Evolutionary conservation across 2,888 invertebrate genomes (phyloP), one percentile per base, ranked within the genome.

Genomic region (Euspilapteryx auroguttella): DNA sequence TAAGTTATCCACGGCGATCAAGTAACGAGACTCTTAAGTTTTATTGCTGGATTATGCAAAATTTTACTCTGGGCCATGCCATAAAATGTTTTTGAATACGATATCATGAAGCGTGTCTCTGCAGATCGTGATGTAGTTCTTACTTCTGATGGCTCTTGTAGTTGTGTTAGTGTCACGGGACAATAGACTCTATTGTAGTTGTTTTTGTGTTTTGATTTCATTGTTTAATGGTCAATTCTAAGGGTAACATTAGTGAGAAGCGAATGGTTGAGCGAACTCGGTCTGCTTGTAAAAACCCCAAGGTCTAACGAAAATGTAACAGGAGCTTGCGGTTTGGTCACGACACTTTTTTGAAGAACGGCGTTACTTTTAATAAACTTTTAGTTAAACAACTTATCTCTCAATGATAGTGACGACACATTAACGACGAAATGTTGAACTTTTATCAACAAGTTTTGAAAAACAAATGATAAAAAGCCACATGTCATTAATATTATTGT

Each of bases 251-350:
- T n/a, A n/a, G n/a, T n/a, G n/a, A n/a, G n/a, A n/a, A n/a, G n/a
- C 10, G 30, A 25, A 34, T 31, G 31, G 35, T 37, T 31, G 31
- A 31, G 35, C 35, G 35, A 29, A 30, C 32, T 36, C 32, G 20
- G 25, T 30, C 27, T 12, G 24, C 26, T 35, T 48, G 62, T 55
- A 47, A 59, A 71, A 66, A 59, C 61, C 56, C 65, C 71, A 75
- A 73, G 73, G 73, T 52, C 57, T 50, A 35, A 44, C 42, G 35
- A 56, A 65, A 57, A 44, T 52, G 52, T 59, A 61, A 46, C 54
- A 59, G 43, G 44, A 45, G 44, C 40, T 44, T 47, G 42, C 37
- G 39, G 39, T 44, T 44, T 38, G 46, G 51, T 56, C 59, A 61
- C 56, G 50, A 39, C 27, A 32, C 31, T 33, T 22, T 34, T 33